phyloP scores from a whole-genome alignment of 1,140 invertebrate genomes.

The Drosophila parvula region DNA sequence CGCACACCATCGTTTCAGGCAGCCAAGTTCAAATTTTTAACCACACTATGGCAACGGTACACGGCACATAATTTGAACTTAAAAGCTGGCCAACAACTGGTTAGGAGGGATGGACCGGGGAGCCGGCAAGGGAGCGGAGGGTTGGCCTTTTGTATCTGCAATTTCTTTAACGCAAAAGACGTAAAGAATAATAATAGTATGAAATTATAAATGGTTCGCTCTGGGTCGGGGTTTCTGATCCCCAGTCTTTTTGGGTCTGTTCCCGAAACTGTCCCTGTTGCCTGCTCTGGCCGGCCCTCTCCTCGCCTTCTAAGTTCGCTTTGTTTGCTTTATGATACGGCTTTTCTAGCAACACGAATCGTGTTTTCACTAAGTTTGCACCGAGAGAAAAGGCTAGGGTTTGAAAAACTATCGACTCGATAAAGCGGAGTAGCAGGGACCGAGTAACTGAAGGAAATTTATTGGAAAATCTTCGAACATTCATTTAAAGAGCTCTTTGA shows the following conservation, averaged over 20 bases:
- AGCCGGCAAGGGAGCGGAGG: conserved; percentile 1
- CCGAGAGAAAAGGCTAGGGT: conserved; percentile 3
- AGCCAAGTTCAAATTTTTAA: conserved; percentile 77
- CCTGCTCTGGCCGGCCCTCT: conserved; percentile 4
- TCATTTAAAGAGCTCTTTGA: too few relatives aligned
- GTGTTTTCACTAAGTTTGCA: conserved; percentile 33
- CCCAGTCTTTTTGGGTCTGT: conserved; percentile 31
- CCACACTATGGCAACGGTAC: conserved; percentile 63
- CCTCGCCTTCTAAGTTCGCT: conserved; percentile 24
- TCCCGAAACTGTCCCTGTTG: conserved; percentile 40
- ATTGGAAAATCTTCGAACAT: neutral
- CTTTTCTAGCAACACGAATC: conserved; percentile 48
- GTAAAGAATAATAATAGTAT: conserved; percentile 75
- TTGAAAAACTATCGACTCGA: neutral
- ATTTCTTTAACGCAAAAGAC: conserved; percentile 57
- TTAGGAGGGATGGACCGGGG: conserved; percentile 5
- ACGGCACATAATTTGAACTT: conserved; percentile 74
- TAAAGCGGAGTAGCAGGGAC: neutral
- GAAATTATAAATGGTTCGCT: conserved; percentile 74
- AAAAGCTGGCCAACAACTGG: conserved; percentile 48
- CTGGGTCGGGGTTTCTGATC: conserved; percentile 44
- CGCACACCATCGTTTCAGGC: conserved; percentile 47
- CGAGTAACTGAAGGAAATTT: neutral
- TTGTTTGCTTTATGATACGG: conserved; percentile 73
- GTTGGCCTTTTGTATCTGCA: conserved; percentile 61